Evolutionary conservation across 1,140 invertebrate species (phyloP).

Genomic region (Danaus plexippus): DNA sequence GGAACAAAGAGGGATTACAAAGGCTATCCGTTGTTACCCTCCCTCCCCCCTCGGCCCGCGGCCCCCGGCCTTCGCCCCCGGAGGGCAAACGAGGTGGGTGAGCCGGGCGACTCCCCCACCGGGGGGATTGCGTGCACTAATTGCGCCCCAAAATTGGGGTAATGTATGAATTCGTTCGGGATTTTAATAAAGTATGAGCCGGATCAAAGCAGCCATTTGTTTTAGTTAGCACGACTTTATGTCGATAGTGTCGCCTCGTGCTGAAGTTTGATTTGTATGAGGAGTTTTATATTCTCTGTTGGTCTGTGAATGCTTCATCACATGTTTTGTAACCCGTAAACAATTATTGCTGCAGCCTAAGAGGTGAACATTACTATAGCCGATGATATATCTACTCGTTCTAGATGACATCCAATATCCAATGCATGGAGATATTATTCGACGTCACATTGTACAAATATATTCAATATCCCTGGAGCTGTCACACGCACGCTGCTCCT

Average conservation of each 20-base stretch:
- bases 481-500: slow-evolving; percentile 49
- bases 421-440: not conserved
- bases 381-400: too few relatives aligned
- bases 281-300: not conserved
- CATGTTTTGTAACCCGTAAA: not conserved
- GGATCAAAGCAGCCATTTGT: slow-evolving; percentile 61
- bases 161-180: slow-evolving; percentile 56
- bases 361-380: too few relatives aligned
- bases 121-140: slow-evolving; percentile 59
- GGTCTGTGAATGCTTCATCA: not conserved
- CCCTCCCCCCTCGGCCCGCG: slow-evolving; percentile 18
- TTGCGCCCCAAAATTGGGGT: slow-evolving; percentile 66
- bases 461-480: slow-evolving; percentile 34
- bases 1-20: slow-evolving; percentile 48
- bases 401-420: too few relatives aligned
- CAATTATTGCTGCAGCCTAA: too few relatives aligned
- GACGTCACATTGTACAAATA: slow-evolving; percentile 21
- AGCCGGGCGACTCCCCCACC: slow-evolving; percentile 32
- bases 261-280: not conserved
- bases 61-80: slow-evolving; percentile 21
- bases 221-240: slow-evolving; percentile 53
- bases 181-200: slow-evolving; percentile 65
- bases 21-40: slow-evolving; percentile 29
- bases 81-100: slow-evolving; percentile 18
- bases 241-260: not conserved